Evolutionary conservation across 2,797 vertebrate species (phyloP), one percentile per base, ranked within the genome.

Genomic region (Tenualosa thibaudeaui): DNA sequence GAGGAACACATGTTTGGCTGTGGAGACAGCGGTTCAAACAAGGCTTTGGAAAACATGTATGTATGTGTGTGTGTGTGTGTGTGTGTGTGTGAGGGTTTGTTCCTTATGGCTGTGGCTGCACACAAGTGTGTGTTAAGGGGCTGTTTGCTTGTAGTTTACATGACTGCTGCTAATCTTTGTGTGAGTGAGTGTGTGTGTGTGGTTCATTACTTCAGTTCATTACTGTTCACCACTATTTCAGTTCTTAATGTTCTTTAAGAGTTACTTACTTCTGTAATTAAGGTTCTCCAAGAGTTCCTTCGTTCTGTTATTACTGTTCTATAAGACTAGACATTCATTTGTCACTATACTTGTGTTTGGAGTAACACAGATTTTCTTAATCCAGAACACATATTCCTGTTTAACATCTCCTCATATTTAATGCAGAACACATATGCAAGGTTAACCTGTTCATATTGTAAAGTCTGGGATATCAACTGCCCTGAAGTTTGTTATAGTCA

Each of bases 161-260:
- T 83, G 84, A 84, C 86, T 84, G 37, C 86, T 89, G 90, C 88
- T 90, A 89, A 86, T 90, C 86, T 83, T 81, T 22, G 71, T 46
- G 75, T 13, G 54, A 22, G 54, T 26, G 83, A 22, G 75, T 13
- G 54, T 56, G 17, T 26, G 83, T 46, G 75, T 13, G 53, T 56
- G 54, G 75, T 81, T 53, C 12, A 58, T 37, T 24, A 43, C 56
- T 68, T 86, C 43, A 8, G 81, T 62, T 26, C 31, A n/a, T 62
- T 26, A 24, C n/a, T 5, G 54, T 56, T 56, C 54, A 31, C 31
- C 31, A 31, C 31, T 31, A 31, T 31, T 31, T 31, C 31, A 31
- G 31, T 12, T 7, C 26, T 37, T 54, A 54, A 5, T 46, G 12
- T 54, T 84, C 40, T 5, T 6, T 82, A 12, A 46, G 46, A 46